Percentiles rank a stretch among this genome's conserved stretches.
Evolutionary conservation across 2,888 invertebrate species (phyloP).

Genomic region (Rutpela maculata): DNA sequence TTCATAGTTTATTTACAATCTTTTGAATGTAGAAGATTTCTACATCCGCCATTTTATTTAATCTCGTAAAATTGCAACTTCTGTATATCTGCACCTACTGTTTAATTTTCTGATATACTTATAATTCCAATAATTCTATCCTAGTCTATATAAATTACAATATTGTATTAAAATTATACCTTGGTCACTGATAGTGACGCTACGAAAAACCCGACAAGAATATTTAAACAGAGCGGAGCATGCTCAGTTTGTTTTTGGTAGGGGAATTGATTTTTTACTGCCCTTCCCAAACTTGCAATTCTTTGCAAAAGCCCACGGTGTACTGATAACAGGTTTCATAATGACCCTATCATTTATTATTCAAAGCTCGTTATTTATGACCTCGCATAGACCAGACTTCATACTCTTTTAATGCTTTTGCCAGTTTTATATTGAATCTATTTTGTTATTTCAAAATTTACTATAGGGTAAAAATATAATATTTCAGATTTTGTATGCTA

Average conservation of each 20-base stretch:
- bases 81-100: no score
- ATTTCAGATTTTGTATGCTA: background rate
- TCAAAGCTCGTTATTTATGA: slow-evolving; percentile 65
- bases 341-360: slow-evolving; percentile 67
- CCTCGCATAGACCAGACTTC: slow-evolving; percentile 62
- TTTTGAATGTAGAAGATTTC: no score
- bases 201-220: slow-evolving; percentile 58
- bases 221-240: slow-evolving; percentile 63
- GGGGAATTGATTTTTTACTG: slow-evolving; percentile 69
- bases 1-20: no score
- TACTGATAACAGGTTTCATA: slow-evolving; percentile 67
- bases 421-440: slow-evolving; percentile 55
- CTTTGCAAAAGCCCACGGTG: slow-evolving; percentile 67
- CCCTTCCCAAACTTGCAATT: slow-evolving; percentile 69
- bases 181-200: slow-evolving; percentile 37
- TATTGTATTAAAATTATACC: background rate
- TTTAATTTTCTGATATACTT: no score
- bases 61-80: no score
- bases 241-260: slow-evolving; percentile 61
- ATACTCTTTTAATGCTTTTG: slow-evolving; percentile 53
- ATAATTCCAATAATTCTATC: no score
- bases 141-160: background rate
- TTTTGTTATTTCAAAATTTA: slow-evolving; percentile 51
- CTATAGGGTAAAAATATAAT: slow-evolving; percentile 28
- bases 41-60: no score